These are phyloP conservation scores for Panthera leo DNA, from an alignment of 2,113 vertebrate species.

Conservation along the genomic window DNA sequence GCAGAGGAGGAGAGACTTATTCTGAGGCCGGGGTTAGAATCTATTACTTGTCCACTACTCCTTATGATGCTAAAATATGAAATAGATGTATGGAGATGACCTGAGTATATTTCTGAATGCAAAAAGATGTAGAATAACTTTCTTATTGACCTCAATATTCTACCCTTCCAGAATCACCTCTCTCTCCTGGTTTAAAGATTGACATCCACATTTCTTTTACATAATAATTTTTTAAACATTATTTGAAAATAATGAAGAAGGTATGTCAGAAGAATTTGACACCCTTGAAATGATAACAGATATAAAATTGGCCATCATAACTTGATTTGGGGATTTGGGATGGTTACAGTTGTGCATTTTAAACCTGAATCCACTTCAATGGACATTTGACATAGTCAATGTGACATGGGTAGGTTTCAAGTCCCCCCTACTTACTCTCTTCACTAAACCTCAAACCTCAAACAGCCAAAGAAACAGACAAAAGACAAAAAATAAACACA, in stretches of 20 bases:
- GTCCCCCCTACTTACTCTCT: neutral
- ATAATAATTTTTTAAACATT: neutral
- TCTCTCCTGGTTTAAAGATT: slow-evolving; percentile 50
- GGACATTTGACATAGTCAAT: neutral
- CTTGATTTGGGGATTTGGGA: neutral
- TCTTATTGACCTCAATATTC: neutral
- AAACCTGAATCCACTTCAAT: neutral
- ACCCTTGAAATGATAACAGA: neutral
- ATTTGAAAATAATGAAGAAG: neutral
- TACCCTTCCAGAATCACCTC: neutral
- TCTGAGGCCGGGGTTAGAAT: neutral
- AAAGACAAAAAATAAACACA: slow-evolving; percentile 28
- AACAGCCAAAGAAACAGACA: slow-evolving; percentile 43
- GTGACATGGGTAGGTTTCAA: neutral
- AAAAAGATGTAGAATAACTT: neutral
- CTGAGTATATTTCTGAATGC: neutral
- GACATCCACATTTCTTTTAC: neutral
- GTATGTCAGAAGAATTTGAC: neutral
- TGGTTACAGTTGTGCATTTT: neutral
- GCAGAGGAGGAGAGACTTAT: too few relatives aligned
- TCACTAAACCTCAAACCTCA: slow-evolving; percentile 44
- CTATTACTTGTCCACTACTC: neutral
- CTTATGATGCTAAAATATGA: neutral
- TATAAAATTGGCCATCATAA: neutral
- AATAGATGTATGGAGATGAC: neutral